These are phyloP conservation scores for Asarcornis scutulata DNA, from an alignment of 2,113 vertebrate species.

Conservation along the genomic window DNA sequence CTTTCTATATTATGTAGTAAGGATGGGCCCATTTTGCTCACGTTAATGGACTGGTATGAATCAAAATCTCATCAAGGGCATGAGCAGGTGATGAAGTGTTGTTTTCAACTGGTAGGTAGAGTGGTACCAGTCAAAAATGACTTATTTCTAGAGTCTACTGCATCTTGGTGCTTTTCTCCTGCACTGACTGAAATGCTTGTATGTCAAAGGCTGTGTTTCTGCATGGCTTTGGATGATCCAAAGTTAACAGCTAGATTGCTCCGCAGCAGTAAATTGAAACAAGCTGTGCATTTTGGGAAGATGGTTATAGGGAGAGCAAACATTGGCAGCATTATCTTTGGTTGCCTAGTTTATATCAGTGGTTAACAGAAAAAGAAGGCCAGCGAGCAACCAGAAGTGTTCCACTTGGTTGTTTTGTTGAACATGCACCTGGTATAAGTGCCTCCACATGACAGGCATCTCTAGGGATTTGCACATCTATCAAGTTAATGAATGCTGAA, in stretches of 20 bases:
- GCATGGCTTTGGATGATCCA: accelerated
- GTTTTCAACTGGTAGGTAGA: background rate
- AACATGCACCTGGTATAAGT: background rate
- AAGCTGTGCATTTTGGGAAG: background rate
- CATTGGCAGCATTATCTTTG: accelerated
- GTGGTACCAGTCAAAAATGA: background rate
- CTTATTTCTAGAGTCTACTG: background rate
- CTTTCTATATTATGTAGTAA: accelerated
- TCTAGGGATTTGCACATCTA: background rate
- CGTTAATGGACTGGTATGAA: background rate
- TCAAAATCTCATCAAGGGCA: accelerated
- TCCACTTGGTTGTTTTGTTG: background rate
- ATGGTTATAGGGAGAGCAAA: background rate
- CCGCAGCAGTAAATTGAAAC: background rate
- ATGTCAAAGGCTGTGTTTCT: background rate
- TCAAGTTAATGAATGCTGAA: background rate
- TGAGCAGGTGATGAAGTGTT: background rate
- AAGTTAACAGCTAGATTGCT: accelerated
- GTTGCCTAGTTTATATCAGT: background rate
- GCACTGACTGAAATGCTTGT: background rate
- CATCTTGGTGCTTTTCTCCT: background rate
- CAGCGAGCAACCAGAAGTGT: background rate
- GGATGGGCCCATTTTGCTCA: background rate
- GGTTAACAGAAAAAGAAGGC: background rate
- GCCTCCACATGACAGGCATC: background rate